Base-by-base conservation (phyloP, 2,888 invertebrate genomes). In the Pandemis heparana region DNA sequence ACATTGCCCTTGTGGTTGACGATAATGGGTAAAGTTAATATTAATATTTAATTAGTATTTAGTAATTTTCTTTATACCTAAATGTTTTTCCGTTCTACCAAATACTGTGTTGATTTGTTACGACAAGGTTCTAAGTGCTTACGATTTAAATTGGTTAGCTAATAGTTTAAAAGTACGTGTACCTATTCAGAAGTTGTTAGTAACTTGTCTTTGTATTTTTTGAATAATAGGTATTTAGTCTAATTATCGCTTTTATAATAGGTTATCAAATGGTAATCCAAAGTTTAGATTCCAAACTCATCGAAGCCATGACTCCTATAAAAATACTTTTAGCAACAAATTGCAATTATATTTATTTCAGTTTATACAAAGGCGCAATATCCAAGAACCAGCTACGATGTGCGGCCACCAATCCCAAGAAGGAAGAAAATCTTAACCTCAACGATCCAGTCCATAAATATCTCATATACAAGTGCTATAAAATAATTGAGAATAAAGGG, bases 391-490 rank as follows among this genome's bases (percentile, higher is more conserved):
- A 89, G 95, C 77, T 96, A 95, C 78, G 95, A 95, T 83, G 90
- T 97, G 81, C 95, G 96, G 95, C 95, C 93, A 76, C 95, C 18
- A 95, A 84, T 72, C 88, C 89, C 96, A 79, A 94, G 96, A 76
- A 95, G 92, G 79, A 95, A 93, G 74, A 95, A 92, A 81, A 90
- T 95, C 12, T 94, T 91, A 76, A 90, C 92, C 56, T 94, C 87
- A 77, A 79, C 10, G 96, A 96, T 76, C 89, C 94, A 0, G 96
- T 97, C 5, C 91, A 95, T 9, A 96, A 95, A 78, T 95, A 95
- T 9, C 85, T 97, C 23, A 95, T 96, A 81, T 96, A 96, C 79
- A 96, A 96, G 78, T 96, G 96, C 83, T 95, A 96, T 46, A 96
- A 96, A 90, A 94, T 97, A 32, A 89, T 95, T 69, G 93, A 95